Percentiles rank a stretch among this genome's conserved stretches.
phyloP scores from a whole-genome alignment of 2,888 invertebrate species.

The Caenorhabditis sp. region DNA sequence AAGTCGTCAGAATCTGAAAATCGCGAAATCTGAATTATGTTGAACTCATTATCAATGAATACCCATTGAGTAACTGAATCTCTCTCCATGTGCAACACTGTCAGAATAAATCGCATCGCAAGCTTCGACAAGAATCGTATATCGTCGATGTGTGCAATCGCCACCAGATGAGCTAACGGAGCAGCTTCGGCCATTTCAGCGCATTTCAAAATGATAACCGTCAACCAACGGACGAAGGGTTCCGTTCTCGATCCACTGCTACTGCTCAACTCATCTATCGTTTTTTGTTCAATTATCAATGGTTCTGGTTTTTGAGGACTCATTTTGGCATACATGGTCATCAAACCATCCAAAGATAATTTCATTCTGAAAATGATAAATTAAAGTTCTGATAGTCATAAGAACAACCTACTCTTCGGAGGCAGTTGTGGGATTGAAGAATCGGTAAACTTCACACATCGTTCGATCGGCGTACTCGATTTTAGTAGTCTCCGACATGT shows the following conservation, averaged over 20 bases:
- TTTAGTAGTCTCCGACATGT: not conserved
- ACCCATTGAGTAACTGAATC: conserved; percentile 39
- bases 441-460: conserved; percentile 49
- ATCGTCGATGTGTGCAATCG: conserved; percentile 47
- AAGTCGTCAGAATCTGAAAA: conserved; percentile 49
- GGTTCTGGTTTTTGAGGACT: conserved; percentile 46
- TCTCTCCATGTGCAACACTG: conserved; percentile 15
- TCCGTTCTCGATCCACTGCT: not conserved
- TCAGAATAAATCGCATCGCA: conserved; percentile 42
- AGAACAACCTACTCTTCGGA: conserved; percentile 27
- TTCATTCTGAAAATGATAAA: conserved; percentile 19
- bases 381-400: too few species aligned
- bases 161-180: conserved; percentile 14
- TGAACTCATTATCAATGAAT: not conserved
- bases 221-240: conserved; percentile 47
- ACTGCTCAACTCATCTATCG: conserved; percentile 30
- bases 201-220: conserved; percentile 43
- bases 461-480: conserved; percentile 50
- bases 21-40: not conserved
- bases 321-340: conserved; percentile 40
- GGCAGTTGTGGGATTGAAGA: not conserved
- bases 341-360: conserved; percentile 10
- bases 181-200: conserved; percentile 39
- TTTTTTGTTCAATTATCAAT: conserved; percentile 16
- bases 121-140: conserved; percentile 27